Conservation (phyloP, 2,113 vertebrate genomes). For the Pseudonaja textilis region DNA sequence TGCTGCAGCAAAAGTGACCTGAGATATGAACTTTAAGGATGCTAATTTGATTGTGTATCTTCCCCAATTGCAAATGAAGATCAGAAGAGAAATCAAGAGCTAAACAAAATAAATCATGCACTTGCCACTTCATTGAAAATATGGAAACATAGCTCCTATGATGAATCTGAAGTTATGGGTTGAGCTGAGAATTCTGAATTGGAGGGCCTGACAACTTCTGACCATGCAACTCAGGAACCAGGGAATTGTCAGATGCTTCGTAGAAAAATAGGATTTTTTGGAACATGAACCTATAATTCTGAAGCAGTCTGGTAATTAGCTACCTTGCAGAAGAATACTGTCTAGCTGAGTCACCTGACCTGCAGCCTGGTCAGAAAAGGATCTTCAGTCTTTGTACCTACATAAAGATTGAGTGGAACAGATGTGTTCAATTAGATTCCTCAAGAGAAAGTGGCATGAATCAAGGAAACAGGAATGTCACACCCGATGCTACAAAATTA, state of each 20-base stretch:
- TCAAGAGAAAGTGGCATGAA: neutral
- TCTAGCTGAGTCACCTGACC: neutral
- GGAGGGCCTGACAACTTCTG: neutral
- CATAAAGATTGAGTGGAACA: neutral
- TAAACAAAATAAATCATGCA: neutral
- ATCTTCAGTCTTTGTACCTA: neutral
- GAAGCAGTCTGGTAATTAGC: neutral
- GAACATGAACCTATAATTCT: neutral
- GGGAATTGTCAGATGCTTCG: neutral
- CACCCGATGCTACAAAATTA: neutral
- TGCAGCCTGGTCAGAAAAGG: neutral
- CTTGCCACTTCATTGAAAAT: neutral
- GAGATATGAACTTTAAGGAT: constrained; percentile 18
- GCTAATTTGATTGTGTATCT: neutral
- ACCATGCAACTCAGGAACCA: neutral
- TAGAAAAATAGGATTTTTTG: neutral
- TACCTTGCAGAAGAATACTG: neutral
- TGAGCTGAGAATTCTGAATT: neutral
- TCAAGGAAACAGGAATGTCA: neutral
- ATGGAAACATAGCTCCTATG: neutral
- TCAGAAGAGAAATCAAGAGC: neutral
- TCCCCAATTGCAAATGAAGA: constrained; percentile 4
- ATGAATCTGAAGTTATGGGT: neutral
- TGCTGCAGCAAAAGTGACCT: constrained; percentile 21
- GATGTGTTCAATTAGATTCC: neutral